Evolutionary conservation across 2,888 invertebrate genomes (phyloP).

Genomic region (Trachelus stipa): DNA sequence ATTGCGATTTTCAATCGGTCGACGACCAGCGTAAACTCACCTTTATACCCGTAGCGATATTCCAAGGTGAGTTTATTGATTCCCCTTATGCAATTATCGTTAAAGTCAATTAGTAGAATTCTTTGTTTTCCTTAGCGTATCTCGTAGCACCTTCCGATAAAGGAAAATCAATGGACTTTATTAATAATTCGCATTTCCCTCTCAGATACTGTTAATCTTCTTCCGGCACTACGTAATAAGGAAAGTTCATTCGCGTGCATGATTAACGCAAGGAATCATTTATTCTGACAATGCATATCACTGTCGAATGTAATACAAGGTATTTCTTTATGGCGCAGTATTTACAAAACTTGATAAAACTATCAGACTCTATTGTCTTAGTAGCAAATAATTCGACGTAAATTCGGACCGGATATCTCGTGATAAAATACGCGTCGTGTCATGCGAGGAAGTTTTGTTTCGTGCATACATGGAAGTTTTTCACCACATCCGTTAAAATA

Average conservation of each 20-base stretch:
- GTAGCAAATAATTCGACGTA: neutral
- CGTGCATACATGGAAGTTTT: neutral
- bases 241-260: neutral
- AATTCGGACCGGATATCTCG: neutral
- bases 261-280: neutral
- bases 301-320: neutral
- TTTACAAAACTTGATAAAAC: neutral
- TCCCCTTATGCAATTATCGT: neutral
- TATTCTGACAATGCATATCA: neutral
- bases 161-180: neutral
- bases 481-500: neutral
- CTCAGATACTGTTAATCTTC: neutral
- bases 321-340: neutral
- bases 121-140: neutral
- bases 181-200: neutral
- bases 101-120: neutral
- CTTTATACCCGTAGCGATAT: neutral
- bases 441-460: neutral
- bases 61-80: neutral
- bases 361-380: neutral
- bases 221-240: neutral
- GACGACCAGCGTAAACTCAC: neutral
- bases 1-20: neutral
- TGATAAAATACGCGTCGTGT: neutral
- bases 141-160: neutral